Base-by-base conservation (phyloP, 2,113 vertebrate genomes). In the Brienomyrus brachyistius region DNA sequence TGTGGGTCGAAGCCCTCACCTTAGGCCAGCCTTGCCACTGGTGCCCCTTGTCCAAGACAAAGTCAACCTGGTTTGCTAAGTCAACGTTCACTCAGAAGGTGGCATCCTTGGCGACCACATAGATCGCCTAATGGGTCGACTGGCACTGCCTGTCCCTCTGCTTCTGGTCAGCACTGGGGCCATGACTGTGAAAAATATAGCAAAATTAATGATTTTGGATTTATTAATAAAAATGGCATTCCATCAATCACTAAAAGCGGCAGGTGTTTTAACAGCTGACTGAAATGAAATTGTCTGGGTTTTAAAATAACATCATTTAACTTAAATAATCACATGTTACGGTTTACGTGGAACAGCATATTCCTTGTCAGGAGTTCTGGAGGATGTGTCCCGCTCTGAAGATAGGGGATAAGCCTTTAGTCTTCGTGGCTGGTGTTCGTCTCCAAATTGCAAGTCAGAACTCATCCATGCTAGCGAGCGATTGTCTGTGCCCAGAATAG, bases 401-500 rank as follows among this genome's bases (percentile, higher is more conserved):
- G 45, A 21, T 27, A n/a, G 48, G 40, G 5, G 40, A 47, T 31
- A 9, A 51, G 84, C 31, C 83, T 11, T 89, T 5, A 45, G 8
- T 27, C 40, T 89, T 51, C 52, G 62, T 9, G 15, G 88, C 47
- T 62, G 50, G 88, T 45, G 35, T 21, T 48, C 13, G 23, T 59
- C 89, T 62, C 52, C 40, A 62, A 35, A 48, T 52, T 54, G 50
- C 48, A 45, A 43, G 80, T 40, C 88, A 82, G 51, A 54, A 83
- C 50, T 82, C 50, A 23, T 89, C 77, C 52, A 31, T 54, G 50
- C 62, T 52, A 85, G 80, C 23, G 80, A 89, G 88, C 52, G 31
- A 62, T 48, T 59, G 77, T 90, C 45, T 89, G 89, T 77, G 54
- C 85, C 90, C 43, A 51, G 83, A 91, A 90, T 91, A 91, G 90